Conservation (phyloP, 1,140 invertebrate genomes). For the Papilio machaon region DNA sequence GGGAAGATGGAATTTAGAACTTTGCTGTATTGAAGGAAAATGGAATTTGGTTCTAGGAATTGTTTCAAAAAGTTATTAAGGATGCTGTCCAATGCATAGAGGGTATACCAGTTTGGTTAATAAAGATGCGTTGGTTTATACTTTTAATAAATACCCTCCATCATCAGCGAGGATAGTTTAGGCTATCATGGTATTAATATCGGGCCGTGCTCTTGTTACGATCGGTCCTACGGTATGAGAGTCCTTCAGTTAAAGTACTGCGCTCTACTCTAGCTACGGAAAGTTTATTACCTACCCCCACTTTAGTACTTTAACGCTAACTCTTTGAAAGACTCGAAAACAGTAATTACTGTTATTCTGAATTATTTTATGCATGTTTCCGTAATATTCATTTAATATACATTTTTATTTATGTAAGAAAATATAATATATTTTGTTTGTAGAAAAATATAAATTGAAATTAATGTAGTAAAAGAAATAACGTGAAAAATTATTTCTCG, state of each 20-base stretch:
- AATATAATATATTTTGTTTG: background rate
- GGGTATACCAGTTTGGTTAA: background rate
- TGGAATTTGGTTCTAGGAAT: background rate
- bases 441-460: background rate
- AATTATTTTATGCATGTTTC: background rate
- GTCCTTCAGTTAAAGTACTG: constrained; percentile 18
- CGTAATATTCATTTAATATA: background rate
- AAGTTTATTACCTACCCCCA: constrained; percentile 6
- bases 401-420: background rate
- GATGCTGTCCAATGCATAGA: background rate
- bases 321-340: background rate
- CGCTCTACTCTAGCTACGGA: constrained; percentile 11
- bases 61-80: background rate
- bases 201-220: constrained; percentile 3
- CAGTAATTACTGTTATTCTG: background rate
- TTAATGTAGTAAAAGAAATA: background rate
- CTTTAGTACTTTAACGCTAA: constrained; percentile 10
- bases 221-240: constrained; percentile 29
- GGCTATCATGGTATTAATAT: constrained; percentile 10
- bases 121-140: background rate
- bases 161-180: constrained; percentile 24
- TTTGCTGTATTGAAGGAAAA: background rate
- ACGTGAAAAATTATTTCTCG: background rate
- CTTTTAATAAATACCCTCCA: background rate
- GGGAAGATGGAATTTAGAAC: background rate